Evolutionary conservation across 2,888 invertebrate species (phyloP).

Genomic region (Himalopsyche kuldschensis): DNA sequence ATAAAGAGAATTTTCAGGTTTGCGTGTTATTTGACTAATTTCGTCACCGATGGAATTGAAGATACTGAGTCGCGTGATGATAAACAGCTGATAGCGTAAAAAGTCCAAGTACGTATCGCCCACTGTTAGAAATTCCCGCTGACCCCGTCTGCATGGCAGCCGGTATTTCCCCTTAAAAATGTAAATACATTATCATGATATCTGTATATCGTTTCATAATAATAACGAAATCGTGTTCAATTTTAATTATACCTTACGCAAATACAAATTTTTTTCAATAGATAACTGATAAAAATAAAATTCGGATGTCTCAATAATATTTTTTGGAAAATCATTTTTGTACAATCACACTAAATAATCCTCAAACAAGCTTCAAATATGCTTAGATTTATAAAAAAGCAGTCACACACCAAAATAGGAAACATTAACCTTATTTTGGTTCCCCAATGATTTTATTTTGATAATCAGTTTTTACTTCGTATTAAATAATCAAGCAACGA

Average conservation of each 20-base stretch:
- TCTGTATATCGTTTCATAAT: too few species aligned
- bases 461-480: neutral
- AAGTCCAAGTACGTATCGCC: conserved; percentile 18
- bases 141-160: conserved; percentile 84
- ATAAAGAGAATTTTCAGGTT: neutral
- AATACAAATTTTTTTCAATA: too few species aligned
- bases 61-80: conserved; percentile 2
- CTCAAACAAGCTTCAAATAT: too few species aligned
- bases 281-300: too few species aligned
- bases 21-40: neutral
- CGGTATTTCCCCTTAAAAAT: conserved; percentile 70
- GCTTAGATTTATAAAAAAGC: neutral
- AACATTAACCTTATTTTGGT: neutral
- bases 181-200: too few species aligned
- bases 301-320: too few species aligned
- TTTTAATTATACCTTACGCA: too few species aligned
- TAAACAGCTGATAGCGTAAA: conserved; percentile 10
- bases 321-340: too few species aligned
- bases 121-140: conserved; percentile 47
- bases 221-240: too few species aligned
- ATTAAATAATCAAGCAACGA: neutral
- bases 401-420: neutral
- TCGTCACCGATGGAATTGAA: conserved; percentile 28
- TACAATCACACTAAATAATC: too few species aligned
- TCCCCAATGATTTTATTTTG: neutral